phyloP scores from a whole-genome alignment of 35 echinoderm and acorn worm species.

The Diadema setosum region DNA sequence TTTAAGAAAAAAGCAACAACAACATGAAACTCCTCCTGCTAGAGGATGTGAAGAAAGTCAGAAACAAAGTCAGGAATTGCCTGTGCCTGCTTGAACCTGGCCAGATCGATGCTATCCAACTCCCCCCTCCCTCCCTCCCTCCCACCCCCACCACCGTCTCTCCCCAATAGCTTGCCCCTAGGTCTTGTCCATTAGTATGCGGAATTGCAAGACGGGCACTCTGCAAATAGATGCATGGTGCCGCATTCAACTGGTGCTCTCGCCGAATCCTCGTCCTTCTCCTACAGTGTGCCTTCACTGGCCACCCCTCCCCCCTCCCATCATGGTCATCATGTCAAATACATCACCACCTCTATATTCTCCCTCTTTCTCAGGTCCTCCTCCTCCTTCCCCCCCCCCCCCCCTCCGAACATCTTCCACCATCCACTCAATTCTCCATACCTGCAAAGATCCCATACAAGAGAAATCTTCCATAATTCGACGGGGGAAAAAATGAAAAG shows the following conservation, averaged over 20 bases:
- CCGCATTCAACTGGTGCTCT: too few species aligned
- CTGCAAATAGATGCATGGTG: too few species aligned
- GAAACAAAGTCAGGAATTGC: neutral
- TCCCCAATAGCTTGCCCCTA: neutral
- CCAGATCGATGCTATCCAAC: neutral
- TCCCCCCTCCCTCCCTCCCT: neutral
- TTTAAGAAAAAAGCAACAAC: neutral
- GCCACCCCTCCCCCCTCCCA: neutral
- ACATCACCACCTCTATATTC: neutral
- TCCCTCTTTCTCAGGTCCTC: neutral
- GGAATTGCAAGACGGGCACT: too few species aligned
- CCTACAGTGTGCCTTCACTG: too few species aligned
- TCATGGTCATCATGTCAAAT: neutral
- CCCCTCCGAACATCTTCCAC: neutral
- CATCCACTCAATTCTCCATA: neutral
- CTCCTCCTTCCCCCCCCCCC: neutral
- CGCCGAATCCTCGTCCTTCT: too few species aligned
- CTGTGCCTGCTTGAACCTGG: conserved; percentile 1
- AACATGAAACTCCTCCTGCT: neutral
- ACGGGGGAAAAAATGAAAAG: too few species aligned
- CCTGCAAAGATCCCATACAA: neutral
- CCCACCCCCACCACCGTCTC: neutral
- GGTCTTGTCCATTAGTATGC: too few species aligned
- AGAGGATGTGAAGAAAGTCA: neutral
- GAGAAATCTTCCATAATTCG: too few species aligned